Percentiles rank a stretch among this genome's conserved stretches.
Conservation (phyloP, 64 coral and sea anemone species). For the Cladopsammia gracilis region DNA sequence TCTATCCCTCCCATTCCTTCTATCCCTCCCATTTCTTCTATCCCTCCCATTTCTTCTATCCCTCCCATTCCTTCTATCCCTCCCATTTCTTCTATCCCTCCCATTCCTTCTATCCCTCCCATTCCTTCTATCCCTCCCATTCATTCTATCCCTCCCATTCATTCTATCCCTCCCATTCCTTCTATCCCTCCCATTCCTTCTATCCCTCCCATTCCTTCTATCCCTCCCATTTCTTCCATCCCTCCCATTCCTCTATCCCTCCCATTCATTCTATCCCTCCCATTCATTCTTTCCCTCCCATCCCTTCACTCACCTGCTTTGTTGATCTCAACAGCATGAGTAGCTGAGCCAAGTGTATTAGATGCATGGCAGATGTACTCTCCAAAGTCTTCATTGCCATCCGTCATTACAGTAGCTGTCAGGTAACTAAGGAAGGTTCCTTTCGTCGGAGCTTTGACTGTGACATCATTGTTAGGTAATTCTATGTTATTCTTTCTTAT, state of each 20-base stretch:
- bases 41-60: too few relatives aligned
- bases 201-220: too few relatives aligned
- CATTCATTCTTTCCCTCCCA: background rate
- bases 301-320: conserved; percentile 67
- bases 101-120: too few relatives aligned
- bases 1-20: too few relatives aligned
- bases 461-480: conserved; percentile 1
- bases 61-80: too few relatives aligned
- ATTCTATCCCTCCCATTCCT: too few relatives aligned
- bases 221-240: too few relatives aligned
- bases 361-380: conserved; percentile 65
- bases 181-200: too few relatives aligned
- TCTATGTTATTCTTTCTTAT: background rate
- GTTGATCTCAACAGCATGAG: conserved; percentile 38
- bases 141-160: too few relatives aligned
- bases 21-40: too few relatives aligned
- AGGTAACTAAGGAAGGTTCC: background rate
- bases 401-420: background rate
- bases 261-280: background rate
- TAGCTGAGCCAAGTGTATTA: conserved; percentile 44
- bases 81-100: too few relatives aligned
- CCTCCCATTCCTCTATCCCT: background rate
- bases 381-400: conserved; percentile 42
- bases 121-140: too few relatives aligned
- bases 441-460: background rate